Evolutionary conservation across 2,888 invertebrate species (phyloP).

Genomic region (Dromius quadrimaculatus): DNA sequence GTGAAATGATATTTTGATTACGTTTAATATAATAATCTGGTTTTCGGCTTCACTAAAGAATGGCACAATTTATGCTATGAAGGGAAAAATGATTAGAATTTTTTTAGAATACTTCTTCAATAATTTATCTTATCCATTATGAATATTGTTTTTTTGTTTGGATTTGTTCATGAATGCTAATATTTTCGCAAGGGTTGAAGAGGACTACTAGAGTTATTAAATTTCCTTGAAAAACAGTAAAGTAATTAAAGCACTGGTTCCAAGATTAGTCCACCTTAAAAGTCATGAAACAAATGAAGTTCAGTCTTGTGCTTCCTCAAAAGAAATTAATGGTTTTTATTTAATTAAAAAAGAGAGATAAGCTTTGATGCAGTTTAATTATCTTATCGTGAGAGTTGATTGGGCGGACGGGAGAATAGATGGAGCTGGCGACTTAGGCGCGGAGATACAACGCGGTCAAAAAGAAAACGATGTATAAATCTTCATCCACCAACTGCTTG

Average conservation of each 20-base stretch:
- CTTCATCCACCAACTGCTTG: conserved; percentile 32
- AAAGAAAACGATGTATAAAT: conserved; percentile 47
- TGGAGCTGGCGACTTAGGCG: conserved; percentile 20
- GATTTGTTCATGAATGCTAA: conserved; percentile 15
- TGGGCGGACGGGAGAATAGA: conserved; percentile 33
- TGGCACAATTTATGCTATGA: conserved; percentile 14
- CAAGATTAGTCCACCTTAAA: conserved; percentile 41
- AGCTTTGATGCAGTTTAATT: conserved; percentile 52
- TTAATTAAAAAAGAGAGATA: conserved; percentile 51
- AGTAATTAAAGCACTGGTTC: conserved; percentile 32
- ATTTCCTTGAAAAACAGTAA: conserved; percentile 32
- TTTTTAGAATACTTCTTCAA: no score
- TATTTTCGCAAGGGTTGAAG: conserved; percentile 2
- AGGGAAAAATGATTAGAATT: no score
- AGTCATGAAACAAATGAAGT: conserved; percentile 42
- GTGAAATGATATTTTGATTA: conserved; percentile 33
- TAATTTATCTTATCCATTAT: no score
- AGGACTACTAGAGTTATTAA: conserved; percentile 23
- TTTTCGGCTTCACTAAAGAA: conserved; percentile 1
- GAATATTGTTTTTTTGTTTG: conserved; percentile 4
- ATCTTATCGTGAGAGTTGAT: conserved; percentile 51
- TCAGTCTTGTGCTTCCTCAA: conserved; percentile 32
- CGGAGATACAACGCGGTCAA: conserved; percentile 37
- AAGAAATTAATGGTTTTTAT: conserved; percentile 52
- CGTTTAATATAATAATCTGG: conserved; percentile 1